These are phyloP conservation scores for Pangasius larnaudii DNA, from an alignment of 2,797 vertebrate genomes.

Conservation along the genomic window DNA sequence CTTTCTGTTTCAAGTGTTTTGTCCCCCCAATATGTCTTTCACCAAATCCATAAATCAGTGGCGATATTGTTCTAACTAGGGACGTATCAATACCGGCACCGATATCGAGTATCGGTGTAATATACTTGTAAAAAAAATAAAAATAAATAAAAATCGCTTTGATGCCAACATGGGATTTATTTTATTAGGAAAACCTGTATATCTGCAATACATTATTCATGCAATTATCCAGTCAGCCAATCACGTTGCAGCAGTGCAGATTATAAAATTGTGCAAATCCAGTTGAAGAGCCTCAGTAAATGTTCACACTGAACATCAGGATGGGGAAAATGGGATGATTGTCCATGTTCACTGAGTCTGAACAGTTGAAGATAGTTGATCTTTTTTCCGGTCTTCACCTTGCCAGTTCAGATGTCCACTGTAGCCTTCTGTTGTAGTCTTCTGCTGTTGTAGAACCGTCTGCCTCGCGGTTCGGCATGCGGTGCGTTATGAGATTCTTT, in stretches of 20 bases:
- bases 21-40: too few relatives aligned
- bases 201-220: not conserved
- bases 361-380: too few relatives aligned
- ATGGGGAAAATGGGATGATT: not conserved
- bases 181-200: not conserved
- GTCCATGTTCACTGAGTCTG: not conserved
- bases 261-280: not conserved
- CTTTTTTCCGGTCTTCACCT: not conserved
- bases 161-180: not conserved
- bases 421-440: not conserved
- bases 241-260: not conserved
- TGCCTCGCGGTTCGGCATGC: not conserved
- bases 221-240: not conserved
- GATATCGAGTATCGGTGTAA: too few relatives aligned
- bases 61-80: too few relatives aligned
- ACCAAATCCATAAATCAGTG: not conserved
- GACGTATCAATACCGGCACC: not conserved
- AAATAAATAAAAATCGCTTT: not conserved
- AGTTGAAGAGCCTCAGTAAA: not conserved
- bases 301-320: not conserved
- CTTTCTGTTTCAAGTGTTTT: too few relatives aligned
- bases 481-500: not conserved
- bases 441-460: not conserved
- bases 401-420: not conserved
- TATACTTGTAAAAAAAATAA: not conserved